Evolutionary conservation across 2,113 vertebrate genomes (phyloP).

Genomic region (Percopsis transmontana): DNA sequence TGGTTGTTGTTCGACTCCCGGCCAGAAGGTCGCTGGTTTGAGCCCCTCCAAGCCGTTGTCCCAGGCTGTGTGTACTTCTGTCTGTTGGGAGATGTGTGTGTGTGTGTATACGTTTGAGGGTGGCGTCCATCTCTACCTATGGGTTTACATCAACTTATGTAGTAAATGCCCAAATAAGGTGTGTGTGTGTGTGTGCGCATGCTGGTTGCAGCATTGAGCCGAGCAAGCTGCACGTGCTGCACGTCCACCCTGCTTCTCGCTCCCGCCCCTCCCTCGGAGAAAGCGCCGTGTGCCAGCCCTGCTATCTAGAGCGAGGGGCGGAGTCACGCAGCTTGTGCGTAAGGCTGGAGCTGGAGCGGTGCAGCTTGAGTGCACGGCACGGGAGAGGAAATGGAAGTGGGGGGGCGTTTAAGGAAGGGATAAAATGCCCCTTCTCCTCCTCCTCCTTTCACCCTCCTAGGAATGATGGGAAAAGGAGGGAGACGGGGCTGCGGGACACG

Average conservation of each 20-base stretch:
- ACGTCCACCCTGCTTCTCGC: slow-evolving; percentile 64
- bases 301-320: slow-evolving; percentile 36
- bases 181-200: neutral
- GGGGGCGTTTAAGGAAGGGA: slow-evolving; percentile 10
- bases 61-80: neutral
- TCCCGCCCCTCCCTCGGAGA: slow-evolving; percentile 60
- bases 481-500: no score
- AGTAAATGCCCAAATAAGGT: slow-evolving; percentile 1
- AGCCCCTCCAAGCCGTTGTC: neutral
- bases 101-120: neutral
- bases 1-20: no score
- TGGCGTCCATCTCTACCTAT: neutral
- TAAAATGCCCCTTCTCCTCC: no score
- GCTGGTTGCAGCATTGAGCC: slow-evolving; percentile 25
- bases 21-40: no score
- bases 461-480: no score
- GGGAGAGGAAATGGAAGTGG: slow-evolving; percentile 2
- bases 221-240: slow-evolving; percentile 58
- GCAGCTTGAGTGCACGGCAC: slow-evolving; percentile 35
- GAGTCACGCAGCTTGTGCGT: no score
- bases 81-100: neutral
- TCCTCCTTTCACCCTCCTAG: no score
- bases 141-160: neutral
- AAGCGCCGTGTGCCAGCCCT: slow-evolving; percentile 70
- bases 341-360: slow-evolving; percentile 13